Percentiles rank a stretch among this genome's conserved stretches.
Conservation (phyloP, 2,888 invertebrate species). For the Nasonovia ribisnigri region DNA sequence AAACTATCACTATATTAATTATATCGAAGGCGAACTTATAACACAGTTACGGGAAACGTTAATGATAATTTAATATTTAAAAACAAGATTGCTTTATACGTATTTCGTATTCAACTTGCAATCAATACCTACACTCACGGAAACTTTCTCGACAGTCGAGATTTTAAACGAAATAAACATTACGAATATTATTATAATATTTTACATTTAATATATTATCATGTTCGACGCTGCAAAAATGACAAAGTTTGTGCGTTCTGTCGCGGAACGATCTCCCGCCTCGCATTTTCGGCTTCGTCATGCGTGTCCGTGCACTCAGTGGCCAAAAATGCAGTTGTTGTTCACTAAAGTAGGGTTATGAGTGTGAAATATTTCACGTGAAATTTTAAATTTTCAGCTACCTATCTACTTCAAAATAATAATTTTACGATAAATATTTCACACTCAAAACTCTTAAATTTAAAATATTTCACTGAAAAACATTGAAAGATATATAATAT, state of each 20-base stretch:
- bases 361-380: not conserved
- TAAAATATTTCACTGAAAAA: not conserved
- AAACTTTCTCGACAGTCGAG: not conserved
- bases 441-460: not conserved
- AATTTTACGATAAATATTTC: not conserved
- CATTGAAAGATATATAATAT: too few species aligned
- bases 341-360: not conserved
- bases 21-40: not conserved
- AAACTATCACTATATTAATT: slow-evolving; percentile 2
- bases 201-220: not conserved
- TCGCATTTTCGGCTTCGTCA: not conserved
- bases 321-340: not conserved
- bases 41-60: not conserved
- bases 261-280: not conserved
- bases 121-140: not conserved
- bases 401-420: too few species aligned
- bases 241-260: not conserved
- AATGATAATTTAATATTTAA: not conserved
- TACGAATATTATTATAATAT: not conserved
- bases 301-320: not conserved
- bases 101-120: not conserved
- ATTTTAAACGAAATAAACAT: not conserved
- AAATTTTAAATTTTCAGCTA: not conserved
- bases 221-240: not conserved
- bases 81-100: not conserved